Base-by-base conservation (phyloP, 2,888 invertebrate species). In the Lottia gigantea region DNA sequence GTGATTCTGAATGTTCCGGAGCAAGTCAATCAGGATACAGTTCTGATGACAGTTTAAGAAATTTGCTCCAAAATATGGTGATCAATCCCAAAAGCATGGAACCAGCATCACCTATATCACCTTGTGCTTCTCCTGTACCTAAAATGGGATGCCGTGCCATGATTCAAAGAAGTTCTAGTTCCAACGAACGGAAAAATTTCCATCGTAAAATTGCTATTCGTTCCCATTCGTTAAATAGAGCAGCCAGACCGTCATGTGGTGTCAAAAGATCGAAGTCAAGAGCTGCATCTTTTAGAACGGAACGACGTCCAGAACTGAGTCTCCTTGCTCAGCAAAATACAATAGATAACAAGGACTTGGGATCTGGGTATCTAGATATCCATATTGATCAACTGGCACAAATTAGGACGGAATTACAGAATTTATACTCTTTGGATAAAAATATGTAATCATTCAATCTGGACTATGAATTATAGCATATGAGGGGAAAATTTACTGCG, bases 141-240 rank as follows among this genome's bases (percentile, higher is more conserved):
- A 55, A 55, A 55, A 55, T 55, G 55, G 55, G 55, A 55, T 55
- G 55, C 14, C 55, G 55, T 12, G 40, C 40, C 2, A 55, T 55
- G 12, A 55, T 55, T 23, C 55, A 55, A 55, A 55, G 55, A 19
- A 55, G 55, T 11, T 19, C 55, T 0, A 55, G 55, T 55, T 19
- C 23, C 8, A 19, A 55, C 23, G 55, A 23, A 14, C 19, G 55
- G 23, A 23, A 19, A 14, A 23, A 55, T 55, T 11, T 55, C 12
- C 55, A 11, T 12, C 19, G 55, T 8, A 19, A 23, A 23, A 23
- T 19, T 55, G 23, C 23, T 12, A 23, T 55, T 12, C 55, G 55
- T 23, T 19, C 55, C 2, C 19, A 23, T 23, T 55, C 55, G 2
- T 3, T 55, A 2, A 55, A 23, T 55, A 55, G 55, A 55, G 8